Conservation (phyloP, 2,113 vertebrate genomes). For the Scolopax mira region DNA sequence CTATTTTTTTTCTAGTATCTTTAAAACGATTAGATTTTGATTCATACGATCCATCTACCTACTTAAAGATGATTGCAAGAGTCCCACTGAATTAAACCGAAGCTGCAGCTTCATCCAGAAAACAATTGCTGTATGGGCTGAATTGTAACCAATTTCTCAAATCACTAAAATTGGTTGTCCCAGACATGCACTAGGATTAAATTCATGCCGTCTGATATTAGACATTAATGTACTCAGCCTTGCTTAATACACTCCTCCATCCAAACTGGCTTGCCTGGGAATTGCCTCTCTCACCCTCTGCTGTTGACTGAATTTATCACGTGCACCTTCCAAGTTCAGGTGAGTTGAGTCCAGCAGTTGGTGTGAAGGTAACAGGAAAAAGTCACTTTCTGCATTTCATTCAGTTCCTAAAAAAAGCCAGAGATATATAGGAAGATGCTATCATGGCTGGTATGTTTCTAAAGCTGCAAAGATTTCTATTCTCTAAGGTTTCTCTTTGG, state of each 20-base stretch:
- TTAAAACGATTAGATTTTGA: neutral
- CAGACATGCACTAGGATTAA: neutral
- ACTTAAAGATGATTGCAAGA: neutral
- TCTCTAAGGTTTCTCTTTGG: neutral
- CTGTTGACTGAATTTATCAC: neutral
- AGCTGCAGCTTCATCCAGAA: neutral
- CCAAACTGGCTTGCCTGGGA: neutral
- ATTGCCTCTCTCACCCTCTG: neutral
- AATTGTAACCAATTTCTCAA: neutral
- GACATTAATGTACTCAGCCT: neutral
- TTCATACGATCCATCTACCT: neutral
- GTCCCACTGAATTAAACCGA: neutral
- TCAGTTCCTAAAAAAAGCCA: neutral
- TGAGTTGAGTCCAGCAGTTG: neutral
- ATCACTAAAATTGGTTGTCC: neutral
- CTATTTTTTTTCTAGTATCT: neutral
- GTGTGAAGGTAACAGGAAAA: neutral
- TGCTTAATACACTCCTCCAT: neutral
- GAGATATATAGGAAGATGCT: neutral
- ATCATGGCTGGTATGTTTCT: fast-evolving
- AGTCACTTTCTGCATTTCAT: neutral
- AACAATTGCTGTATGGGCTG: neutral
- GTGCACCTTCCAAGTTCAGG: neutral
- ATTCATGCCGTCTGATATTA: neutral
- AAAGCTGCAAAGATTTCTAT: neutral